Percentiles rank a stretch among this genome's conserved stretches.
Evolutionary conservation across 30 jellyfish, hydroid and myxozoan species (phyloP).

Genomic region (Aurelia sp.): DNA sequence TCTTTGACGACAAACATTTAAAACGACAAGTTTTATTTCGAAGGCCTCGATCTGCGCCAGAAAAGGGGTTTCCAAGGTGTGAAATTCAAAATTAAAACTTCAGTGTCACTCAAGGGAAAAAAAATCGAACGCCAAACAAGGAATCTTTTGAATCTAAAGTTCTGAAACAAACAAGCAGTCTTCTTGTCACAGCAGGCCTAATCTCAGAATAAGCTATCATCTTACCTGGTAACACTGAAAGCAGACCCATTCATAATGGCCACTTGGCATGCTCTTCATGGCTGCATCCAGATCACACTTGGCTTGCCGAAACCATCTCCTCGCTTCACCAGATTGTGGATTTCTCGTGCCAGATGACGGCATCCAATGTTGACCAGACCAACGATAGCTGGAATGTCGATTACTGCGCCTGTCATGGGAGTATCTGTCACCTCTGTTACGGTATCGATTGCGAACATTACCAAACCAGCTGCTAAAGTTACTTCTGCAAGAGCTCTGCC

Average conservation of each 20-base stretch:
- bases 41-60: too few species aligned
- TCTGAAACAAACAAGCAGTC: too few species aligned
- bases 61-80: too few species aligned
- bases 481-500: not conserved
- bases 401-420: not conserved
- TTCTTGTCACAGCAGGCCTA: too few species aligned
- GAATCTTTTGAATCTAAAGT: too few species aligned
- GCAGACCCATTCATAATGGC: conserved; percentile 77
- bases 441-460: not conserved
- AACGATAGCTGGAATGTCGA: not conserved
- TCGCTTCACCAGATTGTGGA: conserved; percentile 89
- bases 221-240: conserved; percentile 82
- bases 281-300: conserved; percentile 62
- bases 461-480: conserved; percentile 1
- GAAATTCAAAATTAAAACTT: too few species aligned
- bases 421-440: conserved; percentile 22
- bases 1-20: too few species aligned
- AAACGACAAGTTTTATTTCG: too few species aligned
- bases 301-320: conserved; percentile 87
- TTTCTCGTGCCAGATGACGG: conserved; percentile 57
- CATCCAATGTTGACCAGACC: conserved; percentile 16
- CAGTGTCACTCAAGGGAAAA: too few species aligned
- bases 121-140: too few species aligned
- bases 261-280: not conserved
- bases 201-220: too few species aligned